A percentile compares a stretch with the other conserved stretches of the same genome.
Evolutionary conservation across 1,140 invertebrate species (phyloP).

Genomic region (Scaptomyza hsui): DNA sequence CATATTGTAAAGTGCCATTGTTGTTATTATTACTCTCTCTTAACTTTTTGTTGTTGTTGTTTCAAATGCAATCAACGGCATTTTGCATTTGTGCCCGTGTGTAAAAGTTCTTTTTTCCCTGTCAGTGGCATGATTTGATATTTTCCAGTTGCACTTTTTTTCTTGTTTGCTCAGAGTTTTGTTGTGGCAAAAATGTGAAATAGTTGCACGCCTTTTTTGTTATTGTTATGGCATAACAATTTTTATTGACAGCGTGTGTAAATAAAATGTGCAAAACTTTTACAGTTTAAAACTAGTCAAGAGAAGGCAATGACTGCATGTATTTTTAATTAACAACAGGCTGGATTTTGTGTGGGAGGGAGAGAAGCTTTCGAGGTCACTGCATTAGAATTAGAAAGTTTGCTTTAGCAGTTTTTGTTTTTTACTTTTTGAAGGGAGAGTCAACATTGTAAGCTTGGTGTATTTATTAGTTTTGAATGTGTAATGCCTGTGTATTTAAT

Average conservation of each 20-base stretch:
- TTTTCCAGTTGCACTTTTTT: constrained; percentile 3
- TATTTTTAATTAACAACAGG: constrained; percentile 63
- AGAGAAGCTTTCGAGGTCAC: constrained; percentile 1
- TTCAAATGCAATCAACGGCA: constrained; percentile 57
- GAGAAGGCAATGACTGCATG: constrained; percentile 28
- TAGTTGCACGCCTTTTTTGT: constrained; percentile 39
- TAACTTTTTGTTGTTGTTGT: constrained; percentile 18
- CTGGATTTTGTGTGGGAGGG: neutral
- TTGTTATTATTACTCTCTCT: constrained; percentile 31
- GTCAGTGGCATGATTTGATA: constrained; percentile 57
- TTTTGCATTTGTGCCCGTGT: constrained; percentile 29
- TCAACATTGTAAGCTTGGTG: neutral
- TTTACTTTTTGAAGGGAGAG: neutral
- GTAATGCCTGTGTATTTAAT: neutral
- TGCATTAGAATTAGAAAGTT: constrained; percentile 14
- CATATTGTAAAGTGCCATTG: neutral
- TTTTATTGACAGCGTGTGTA: constrained; percentile 58
- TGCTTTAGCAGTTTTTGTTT: neutral
- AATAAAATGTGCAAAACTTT: constrained; percentile 31
- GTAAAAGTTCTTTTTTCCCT: constrained; percentile 34
- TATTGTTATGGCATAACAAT: constrained; percentile 44
- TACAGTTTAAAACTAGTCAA: constrained; percentile 33
- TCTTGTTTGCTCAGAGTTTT: constrained; percentile 22
- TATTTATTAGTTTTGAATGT: neutral
- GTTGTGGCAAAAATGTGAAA: constrained; percentile 36